phyloP scores from a whole-genome alignment of 2,888 invertebrate species.

The Limnephilus rhombicus region DNA sequence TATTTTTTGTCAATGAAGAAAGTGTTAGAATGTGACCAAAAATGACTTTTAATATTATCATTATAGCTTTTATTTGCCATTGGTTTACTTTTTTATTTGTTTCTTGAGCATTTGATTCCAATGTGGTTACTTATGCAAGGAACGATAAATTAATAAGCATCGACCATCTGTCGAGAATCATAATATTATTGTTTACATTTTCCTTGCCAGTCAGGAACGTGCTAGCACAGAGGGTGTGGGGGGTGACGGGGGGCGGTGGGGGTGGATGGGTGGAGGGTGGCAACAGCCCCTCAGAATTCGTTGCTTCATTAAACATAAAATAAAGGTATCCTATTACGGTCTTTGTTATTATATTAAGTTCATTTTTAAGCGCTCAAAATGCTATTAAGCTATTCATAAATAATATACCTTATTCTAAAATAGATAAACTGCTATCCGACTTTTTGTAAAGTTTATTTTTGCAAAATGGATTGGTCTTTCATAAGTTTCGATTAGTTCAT shows the following conservation, averaged over 20 bases:
- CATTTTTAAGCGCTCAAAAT: neutral
- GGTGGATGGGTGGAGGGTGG: neutral
- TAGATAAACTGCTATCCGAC: too few species aligned
- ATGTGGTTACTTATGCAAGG: neutral
- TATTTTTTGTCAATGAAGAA: too few species aligned
- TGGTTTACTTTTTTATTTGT: too few species aligned
- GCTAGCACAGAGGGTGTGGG: neutral
- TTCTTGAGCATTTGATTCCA: neutral
- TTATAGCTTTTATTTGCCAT: too few species aligned
- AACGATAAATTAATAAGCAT: neutral
- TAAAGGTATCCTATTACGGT: neutral
- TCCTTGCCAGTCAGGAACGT: neutral
- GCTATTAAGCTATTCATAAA: neutral
- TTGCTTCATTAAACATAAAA: neutral
- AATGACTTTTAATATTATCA: too few species aligned
- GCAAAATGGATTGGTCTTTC: too few species aligned
- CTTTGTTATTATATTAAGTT: neutral
- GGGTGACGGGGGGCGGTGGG: neutral
- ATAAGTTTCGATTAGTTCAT: too few species aligned
- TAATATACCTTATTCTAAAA: neutral
- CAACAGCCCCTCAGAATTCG: neutral
- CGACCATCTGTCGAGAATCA: neutral
- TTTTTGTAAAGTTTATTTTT: too few species aligned
- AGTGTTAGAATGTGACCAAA: too few species aligned
- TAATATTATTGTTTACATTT: neutral